These are phyloP conservation scores for Mactromeris polynyma DNA, from an alignment of 2,888 invertebrate genomes.

Conservation along the genomic window DNA sequence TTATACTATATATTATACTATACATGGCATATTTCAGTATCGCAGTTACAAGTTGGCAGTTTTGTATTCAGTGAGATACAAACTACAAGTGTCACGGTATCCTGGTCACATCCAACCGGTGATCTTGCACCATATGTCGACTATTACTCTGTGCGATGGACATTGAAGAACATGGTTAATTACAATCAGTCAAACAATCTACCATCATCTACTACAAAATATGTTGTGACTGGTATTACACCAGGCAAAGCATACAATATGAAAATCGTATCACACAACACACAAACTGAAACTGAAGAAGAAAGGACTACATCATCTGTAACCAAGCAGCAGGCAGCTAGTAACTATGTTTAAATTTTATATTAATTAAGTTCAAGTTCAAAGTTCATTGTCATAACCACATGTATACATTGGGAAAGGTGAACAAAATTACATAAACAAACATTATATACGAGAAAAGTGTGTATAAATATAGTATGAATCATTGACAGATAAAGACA, in stretches of 20 bases:
- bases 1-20: too few relatives aligned
- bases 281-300: not conserved
- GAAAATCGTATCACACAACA: slow-evolving; percentile 26
- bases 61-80: slow-evolving; percentile 9
- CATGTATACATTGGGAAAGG: too few relatives aligned
- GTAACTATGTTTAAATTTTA: slow-evolving; percentile 7
- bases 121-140: not conserved
- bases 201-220: not conserved
- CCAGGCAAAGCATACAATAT: slow-evolving; percentile 37
- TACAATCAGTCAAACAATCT: not conserved
- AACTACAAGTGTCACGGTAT: slow-evolving; percentile 27
- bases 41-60: not conserved
- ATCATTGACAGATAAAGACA: too few relatives aligned
- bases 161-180: not conserved
- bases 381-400: too few relatives aligned
- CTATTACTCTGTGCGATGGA: slow-evolving; percentile 30
- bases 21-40: not conserved
- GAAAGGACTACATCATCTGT: slow-evolving; percentile 5
- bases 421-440: too few relatives aligned
- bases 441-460: too few relatives aligned
- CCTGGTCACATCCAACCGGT: slow-evolving; percentile 35
- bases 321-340: slow-evolving; percentile 27
- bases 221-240: not conserved
- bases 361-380: too few relatives aligned
- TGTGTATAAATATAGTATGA: too few relatives aligned